Percentiles rank a stretch among this genome's conserved stretches.
Evolutionary conservation across 1,140 invertebrate genomes (phyloP).

Genomic region (Battus philenor): DNA sequence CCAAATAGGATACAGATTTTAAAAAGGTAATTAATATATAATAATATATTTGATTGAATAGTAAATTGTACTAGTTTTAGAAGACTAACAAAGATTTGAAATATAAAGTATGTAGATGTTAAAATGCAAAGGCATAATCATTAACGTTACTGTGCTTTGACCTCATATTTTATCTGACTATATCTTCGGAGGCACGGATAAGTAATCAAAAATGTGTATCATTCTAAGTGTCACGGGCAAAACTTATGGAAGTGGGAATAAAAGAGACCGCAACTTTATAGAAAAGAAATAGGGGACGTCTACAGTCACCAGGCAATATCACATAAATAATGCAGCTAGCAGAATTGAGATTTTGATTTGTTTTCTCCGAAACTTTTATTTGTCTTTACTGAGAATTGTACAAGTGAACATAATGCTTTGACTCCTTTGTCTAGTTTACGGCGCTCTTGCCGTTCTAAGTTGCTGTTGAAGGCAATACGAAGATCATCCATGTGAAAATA

Average conservation of each 20-base stretch:
- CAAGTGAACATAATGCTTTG: constrained; percentile 41
- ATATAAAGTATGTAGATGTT: no score
- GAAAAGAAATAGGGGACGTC: constrained; percentile 52
- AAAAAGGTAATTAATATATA: no score
- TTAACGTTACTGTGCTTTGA: no score
- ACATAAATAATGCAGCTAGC: constrained; percentile 71
- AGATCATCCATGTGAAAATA: constrained; percentile 15
- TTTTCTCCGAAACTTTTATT: constrained; percentile 72
- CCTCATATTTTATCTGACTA: no score
- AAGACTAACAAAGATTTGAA: no score
- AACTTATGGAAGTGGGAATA: constrained; percentile 44
- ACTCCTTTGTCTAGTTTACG: constrained; percentile 17
- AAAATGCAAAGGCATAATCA: no score
- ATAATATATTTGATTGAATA: no score
- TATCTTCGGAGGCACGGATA: no score
- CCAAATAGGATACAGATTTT: no score
- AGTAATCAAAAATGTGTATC: constrained; percentile 17
- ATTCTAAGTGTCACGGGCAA: constrained; percentile 16
- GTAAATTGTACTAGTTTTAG: no score
- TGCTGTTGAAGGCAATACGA: constrained; percentile 3
- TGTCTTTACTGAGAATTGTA: constrained; percentile 46
- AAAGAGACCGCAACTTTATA: constrained; percentile 45
- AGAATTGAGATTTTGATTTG: constrained; percentile 74
- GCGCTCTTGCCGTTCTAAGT: constrained; percentile 13
- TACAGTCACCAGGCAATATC: constrained; percentile 63